Base-by-base conservation (phyloP, 2,113 vertebrate species). In the Pholis gunnellus region DNA sequence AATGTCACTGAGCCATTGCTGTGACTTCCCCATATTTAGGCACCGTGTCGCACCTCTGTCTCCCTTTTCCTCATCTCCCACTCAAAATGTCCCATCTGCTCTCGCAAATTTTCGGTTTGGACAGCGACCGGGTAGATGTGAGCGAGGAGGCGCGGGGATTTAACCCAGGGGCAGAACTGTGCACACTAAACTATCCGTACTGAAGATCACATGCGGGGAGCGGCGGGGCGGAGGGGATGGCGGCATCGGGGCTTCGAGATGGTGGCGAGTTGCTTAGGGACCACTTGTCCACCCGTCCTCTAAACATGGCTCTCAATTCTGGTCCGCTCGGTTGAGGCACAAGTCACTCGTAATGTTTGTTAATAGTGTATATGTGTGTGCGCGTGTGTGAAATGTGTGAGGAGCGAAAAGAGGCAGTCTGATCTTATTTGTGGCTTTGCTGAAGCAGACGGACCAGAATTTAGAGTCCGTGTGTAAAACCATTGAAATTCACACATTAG, bases 141-240 rank as follows among this genome's bases (percentile, higher is more conserved):
- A 79, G 48, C 5, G 11, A 71, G 48, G 82, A 85, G 77, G 75
- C 31, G 60, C 17, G n/a, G 74, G 54, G 46, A 69, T 76, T 85
- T 59, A 70, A 75, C 52, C 70, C 57, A 61, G 78, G 81, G 61
- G 25, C 88, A 85, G 90, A 90, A 87, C 81, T 85, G 75, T 70
- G 63, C 85, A 76, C 78, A 71, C 93, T 94, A 93, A 93, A 91
- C 60, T 18, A 78, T 71, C 83, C 48, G 50, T 63, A 68, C 77
- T 61, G 75, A 88, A 70, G 80, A 78, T 66, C 68, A 79, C 69
- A 75, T 74, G 75, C 69, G 79, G 67, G 70, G 63, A 50, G 44
- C 42, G 74, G 78, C 11, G 93, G 95, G 95, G 91, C 90, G 83
- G 74, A 81, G 84, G 91, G 74, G 82, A 44, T 79, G 87, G 87